A percentile compares a stretch with the other conserved stretches of the same genome.
Evolutionary conservation across 2,113 vertebrate species (phyloP).

Genomic region (Bothrops jararaca): DNA sequence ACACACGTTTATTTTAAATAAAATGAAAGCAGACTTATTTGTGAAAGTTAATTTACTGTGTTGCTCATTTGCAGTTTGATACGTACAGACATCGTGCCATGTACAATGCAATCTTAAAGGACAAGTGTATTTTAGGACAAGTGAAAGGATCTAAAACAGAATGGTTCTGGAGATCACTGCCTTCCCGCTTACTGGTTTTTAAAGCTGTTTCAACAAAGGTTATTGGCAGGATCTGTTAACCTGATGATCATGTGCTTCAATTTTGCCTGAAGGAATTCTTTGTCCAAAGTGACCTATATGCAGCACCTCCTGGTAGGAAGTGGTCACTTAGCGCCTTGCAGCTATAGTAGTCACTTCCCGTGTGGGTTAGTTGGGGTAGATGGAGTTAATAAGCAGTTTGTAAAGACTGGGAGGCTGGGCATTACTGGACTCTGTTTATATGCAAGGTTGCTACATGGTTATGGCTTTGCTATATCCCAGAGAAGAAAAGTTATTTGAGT

Average conservation of each 20-base stretch:
- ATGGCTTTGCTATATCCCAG: not conserved
- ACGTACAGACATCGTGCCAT: not conserved
- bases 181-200: not conserved
- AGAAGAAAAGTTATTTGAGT: not conserved
- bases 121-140: not conserved
- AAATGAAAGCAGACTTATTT: not conserved
- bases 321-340: not conserved
- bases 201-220: not conserved
- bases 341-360: not conserved
- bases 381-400: not conserved
- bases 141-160: not conserved
- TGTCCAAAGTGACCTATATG: not conserved
- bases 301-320: not conserved
- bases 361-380: not conserved
- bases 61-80: not conserved
- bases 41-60: not conserved
- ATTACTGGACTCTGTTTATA: not conserved
- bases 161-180: not conserved
- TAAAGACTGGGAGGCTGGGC: not conserved
- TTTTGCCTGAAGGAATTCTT: not conserved
- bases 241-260: not conserved
- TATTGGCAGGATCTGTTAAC: not conserved
- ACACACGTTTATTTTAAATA: not conserved
- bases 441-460: not conserved
- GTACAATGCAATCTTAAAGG: constrained; percentile 8